Conservation (phyloP, 2,113 vertebrate species). For the Neolamprologus sp. region DNA sequence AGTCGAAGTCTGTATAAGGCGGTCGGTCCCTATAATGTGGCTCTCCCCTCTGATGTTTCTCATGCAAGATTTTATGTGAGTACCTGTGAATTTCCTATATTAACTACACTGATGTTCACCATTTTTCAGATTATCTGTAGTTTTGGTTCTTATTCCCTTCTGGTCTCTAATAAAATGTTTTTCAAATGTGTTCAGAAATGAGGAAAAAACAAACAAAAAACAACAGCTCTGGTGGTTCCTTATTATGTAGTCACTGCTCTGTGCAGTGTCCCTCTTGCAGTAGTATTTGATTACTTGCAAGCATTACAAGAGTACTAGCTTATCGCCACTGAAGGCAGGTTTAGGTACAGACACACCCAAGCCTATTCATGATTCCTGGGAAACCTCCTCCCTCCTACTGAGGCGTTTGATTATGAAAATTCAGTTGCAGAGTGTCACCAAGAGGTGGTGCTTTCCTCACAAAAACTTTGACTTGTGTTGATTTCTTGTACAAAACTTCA, state of each 20-base stretch:
- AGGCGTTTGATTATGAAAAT: neutral
- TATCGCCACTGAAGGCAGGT: neutral
- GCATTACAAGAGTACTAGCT: neutral
- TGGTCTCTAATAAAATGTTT: neutral
- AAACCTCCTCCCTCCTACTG: neutral
- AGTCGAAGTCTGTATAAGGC: slow-evolving; percentile 94
- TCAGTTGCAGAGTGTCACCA: neutral
- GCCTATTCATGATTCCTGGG: neutral
- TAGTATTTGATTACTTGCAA: neutral
- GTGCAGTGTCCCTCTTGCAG: neutral
- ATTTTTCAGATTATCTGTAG: neutral
- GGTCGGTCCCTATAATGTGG: slow-evolving; percentile 92
- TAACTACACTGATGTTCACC: neutral
- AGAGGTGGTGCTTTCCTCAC: neutral
- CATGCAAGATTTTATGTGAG: slow-evolving; percentile 98
- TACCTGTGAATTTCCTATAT: slow-evolving; percentile 37
- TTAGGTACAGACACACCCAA: neutral
- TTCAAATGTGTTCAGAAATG: neutral
- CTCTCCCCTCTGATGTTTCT: slow-evolving; percentile 94
- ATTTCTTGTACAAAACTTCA: neutral
- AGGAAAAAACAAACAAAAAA: neutral
- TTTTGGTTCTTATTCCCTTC: neutral
- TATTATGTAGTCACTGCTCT: neutral
- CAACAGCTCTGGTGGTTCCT: neutral
- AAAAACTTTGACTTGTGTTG: neutral